These are phyloP conservation scores for Pollenia amentaria DNA, from an alignment of 2,888 invertebrate genomes.

Conservation along the genomic window DNA sequence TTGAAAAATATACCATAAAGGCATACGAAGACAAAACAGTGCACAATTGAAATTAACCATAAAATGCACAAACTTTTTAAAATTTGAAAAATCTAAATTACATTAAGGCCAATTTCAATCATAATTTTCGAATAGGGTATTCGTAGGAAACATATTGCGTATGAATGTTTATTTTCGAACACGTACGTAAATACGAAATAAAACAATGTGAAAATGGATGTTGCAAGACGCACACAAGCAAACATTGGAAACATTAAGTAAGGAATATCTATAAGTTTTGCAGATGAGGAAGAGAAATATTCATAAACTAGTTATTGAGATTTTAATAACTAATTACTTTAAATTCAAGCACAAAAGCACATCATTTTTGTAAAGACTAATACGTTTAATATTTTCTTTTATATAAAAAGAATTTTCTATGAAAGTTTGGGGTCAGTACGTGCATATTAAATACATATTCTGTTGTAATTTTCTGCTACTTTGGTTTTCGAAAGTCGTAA, in stretches of 20 bases:
- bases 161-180: not conserved
- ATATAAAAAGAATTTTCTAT: too few species aligned
- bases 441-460: too few species aligned
- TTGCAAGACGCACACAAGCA: not conserved
- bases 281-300: not conserved
- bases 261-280: not conserved
- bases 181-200: not conserved
- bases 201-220: not conserved
- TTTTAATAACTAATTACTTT: slow-evolving; percentile 35
- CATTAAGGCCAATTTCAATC: not conserved
- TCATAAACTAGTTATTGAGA: slow-evolving; percentile 29
- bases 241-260: not conserved
- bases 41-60: too few species aligned
- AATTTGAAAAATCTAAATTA: too few species aligned
- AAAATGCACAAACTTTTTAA: too few species aligned
- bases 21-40: too few species aligned
- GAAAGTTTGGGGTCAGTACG: too few species aligned
- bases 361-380: not conserved
- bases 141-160: not conserved
- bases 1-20: too few species aligned
- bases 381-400: too few species aligned
- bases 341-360: not conserved
- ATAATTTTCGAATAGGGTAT: not conserved
- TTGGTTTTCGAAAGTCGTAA: not conserved
- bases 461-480: not conserved